A percentile compares a stretch with the other conserved stretches of the same genome.
phyloP scores from a whole-genome alignment of 2,888 invertebrate species.

The Notodonta dromedarius region DNA sequence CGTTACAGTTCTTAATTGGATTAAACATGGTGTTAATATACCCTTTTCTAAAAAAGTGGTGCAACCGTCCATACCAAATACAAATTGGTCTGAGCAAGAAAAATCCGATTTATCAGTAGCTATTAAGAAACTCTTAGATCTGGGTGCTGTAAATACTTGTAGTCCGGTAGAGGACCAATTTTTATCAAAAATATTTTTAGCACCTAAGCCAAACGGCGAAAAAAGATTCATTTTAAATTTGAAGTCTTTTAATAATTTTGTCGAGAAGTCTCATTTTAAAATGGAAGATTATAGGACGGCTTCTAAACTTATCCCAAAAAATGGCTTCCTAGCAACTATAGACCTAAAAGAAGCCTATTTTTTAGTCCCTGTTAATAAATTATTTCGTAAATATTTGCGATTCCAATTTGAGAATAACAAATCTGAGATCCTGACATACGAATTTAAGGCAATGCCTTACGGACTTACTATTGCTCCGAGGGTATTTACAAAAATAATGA shows the following conservation, averaged over 20 bases:
- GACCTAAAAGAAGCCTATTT: conserved; percentile 7
- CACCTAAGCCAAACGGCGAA: conserved; percentile 13
- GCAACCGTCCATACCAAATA: not conserved
- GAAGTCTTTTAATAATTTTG: conserved; percentile 18
- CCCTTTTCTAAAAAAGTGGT: conserved; percentile 6
- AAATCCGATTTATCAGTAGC: not conserved
- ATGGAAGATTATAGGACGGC: conserved; percentile 10
- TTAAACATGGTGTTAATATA: conserved; percentile 8
- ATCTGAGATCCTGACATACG: conserved; percentile 1
- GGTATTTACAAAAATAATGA: conserved; percentile 21
- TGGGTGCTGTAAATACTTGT: not conserved
- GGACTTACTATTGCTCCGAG: conserved; percentile 22
- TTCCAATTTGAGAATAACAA: conserved; percentile 16
- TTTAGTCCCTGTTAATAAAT: not conserved
- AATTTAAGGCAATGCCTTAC: conserved; percentile 22
- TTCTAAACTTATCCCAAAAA: not conserved
- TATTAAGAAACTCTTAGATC: not conserved
- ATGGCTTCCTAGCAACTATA: not conserved
- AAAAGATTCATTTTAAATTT: conserved; percentile 20
- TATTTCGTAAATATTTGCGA: conserved; percentile 24
- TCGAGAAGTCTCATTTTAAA: conserved; percentile 3
- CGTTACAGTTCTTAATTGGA: conserved; percentile 4
- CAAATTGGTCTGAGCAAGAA: not conserved
- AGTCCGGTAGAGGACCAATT: conserved; percentile 5
- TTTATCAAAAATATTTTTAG: conserved; percentile 15